Conservation (phyloP, 2,888 invertebrate genomes). For the Antheraea assamensis region DNA sequence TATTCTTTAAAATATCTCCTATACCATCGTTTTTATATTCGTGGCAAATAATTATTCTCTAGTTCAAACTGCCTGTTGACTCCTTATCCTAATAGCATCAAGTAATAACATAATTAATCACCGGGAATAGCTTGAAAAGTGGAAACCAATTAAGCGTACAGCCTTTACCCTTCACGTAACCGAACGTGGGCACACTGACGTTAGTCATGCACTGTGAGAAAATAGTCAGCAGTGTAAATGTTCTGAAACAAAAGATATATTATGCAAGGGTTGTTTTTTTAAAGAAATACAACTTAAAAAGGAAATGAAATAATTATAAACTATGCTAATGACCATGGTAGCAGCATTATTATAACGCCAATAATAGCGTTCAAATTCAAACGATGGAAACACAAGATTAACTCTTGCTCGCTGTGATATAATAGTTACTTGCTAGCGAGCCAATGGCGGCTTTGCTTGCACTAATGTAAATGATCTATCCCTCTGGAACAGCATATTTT, state of each 20-base stretch:
- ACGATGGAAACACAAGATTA: no score
- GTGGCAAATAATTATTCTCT: not conserved
- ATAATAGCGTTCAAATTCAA: no score
- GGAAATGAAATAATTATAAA: no score
- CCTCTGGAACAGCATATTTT: no score
- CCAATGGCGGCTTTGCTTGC: no score
- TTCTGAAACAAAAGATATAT: constrained; percentile 70
- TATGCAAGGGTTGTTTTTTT: not conserved
- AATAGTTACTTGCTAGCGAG: no score
- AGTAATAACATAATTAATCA: constrained; percentile 57
- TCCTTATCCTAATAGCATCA: not conserved
- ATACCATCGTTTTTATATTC: not conserved
- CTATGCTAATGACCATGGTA: no score
- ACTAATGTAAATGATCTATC: no score
- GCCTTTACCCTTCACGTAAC: constrained; percentile 82
- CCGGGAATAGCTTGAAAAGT: constrained; percentile 91
- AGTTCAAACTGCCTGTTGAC: not conserved
- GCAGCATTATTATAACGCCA: no score
- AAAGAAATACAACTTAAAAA: not conserved
- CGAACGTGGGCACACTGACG: constrained; percentile 83
- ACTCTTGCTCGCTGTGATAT: no score
- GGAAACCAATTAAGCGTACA: constrained; percentile 84
- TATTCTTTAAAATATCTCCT: not conserved
- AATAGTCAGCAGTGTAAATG: constrained; percentile 87
- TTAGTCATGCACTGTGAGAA: constrained; percentile 91